Conservation (phyloP, 2,888 invertebrate species). For the Dysmachus trigonus region DNA sequence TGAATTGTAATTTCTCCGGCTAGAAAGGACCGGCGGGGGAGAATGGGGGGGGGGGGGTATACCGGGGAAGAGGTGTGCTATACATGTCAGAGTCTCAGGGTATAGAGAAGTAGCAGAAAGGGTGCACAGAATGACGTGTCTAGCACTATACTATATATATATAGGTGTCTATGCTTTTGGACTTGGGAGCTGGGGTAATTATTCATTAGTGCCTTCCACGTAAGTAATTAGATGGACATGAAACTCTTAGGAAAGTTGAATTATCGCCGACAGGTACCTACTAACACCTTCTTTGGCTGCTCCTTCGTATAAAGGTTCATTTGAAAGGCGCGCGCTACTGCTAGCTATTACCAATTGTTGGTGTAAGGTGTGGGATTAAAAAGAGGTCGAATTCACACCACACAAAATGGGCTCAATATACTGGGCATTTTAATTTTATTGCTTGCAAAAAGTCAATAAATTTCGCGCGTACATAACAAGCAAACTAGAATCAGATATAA, state of each 20-base stretch:
- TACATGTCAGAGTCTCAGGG: constrained; percentile 19
- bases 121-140: constrained; percentile 37
- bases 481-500: background rate
- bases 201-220: constrained; percentile 52
- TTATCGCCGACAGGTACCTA: constrained; percentile 42
- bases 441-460: constrained; percentile 2
- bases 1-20: constrained; percentile 41
- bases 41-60: background rate
- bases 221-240: constrained; percentile 52
- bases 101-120: background rate
- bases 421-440: background rate
- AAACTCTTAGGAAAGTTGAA: constrained; percentile 46
- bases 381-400: background rate
- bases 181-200: constrained; percentile 49
- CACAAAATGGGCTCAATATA: background rate
- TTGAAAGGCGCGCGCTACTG: no score
- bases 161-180: constrained; percentile 36
- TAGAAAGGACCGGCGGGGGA: background rate
- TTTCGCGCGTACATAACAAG: background rate
- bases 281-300: constrained; percentile 18
- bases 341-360: no score
- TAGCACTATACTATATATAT: constrained; percentile 3
- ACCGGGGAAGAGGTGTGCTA: background rate
- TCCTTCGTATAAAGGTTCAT: background rate
- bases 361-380: background rate